These are phyloP conservation scores for Leucoma salicis DNA, from an alignment of 2,888 invertebrate genomes.

Conservation along the genomic window DNA sequence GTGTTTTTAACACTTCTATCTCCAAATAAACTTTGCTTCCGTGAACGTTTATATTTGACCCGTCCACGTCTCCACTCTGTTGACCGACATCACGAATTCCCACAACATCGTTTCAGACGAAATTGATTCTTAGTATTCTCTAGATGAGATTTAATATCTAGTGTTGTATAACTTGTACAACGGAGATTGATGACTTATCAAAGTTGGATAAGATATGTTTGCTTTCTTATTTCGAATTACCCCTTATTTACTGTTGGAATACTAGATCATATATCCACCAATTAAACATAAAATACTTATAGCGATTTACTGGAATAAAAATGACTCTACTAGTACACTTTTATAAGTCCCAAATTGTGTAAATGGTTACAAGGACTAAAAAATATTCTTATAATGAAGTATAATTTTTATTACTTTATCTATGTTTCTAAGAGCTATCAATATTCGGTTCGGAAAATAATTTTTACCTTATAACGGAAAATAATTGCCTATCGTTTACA, in stretches of 20 bases:
- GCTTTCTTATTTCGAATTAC: not conserved
- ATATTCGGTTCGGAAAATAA: too few species aligned
- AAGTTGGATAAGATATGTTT: constrained; percentile 14
- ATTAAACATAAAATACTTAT: too few species aligned
- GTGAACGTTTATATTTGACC: constrained; percentile 19
- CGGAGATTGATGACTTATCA: constrained; percentile 10
- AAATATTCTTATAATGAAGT: too few species aligned
- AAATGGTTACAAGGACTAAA: too few species aligned
- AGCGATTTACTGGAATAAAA: too few species aligned
- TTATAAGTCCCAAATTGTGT: too few species aligned
- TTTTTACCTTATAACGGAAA: too few species aligned
- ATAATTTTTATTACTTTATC: too few species aligned
- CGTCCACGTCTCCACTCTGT: constrained; percentile 1
- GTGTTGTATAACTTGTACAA: not conserved
- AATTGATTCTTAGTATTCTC: constrained; percentile 13
- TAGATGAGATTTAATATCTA: not conserved
- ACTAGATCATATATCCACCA: too few species aligned
- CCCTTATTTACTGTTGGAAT: constrained; percentile 3
- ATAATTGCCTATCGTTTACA: too few species aligned
- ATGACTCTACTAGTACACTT: too few species aligned
- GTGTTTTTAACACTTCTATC: not conserved
- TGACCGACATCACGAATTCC: constrained; percentile 5
- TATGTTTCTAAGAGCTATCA: too few species aligned
- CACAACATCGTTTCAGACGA: constrained; percentile 12
- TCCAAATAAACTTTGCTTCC: constrained; percentile 35